Percentiles rank a stretch among this genome's conserved stretches.
Evolutionary conservation across 1,140 invertebrate genomes (phyloP).

Genomic region (Achroia grisella): DNA sequence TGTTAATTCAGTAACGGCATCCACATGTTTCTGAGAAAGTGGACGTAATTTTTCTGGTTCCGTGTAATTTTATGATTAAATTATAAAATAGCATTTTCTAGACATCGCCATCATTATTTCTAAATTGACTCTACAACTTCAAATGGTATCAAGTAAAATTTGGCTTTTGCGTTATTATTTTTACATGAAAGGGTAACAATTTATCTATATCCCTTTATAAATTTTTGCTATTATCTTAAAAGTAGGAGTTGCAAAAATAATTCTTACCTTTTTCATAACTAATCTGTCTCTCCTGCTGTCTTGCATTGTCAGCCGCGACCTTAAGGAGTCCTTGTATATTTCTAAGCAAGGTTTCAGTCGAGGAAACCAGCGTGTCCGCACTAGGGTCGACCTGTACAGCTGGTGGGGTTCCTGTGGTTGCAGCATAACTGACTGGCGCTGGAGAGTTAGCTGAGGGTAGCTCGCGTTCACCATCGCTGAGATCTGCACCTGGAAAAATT

Average conservation of each 20-base stretch:
- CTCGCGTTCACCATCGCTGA: conserved; percentile 76
- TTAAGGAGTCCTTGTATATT: conserved; percentile 97
- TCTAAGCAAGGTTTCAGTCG: conserved; percentile 92
- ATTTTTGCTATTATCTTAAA: too few species aligned
- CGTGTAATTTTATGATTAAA: neutral
- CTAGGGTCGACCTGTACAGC: conserved; percentile 73
- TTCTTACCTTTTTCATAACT: conserved; percentile 95
- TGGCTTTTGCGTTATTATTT: too few species aligned
- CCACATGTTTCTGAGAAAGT: conserved; percentile 21
- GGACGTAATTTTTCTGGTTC: conserved; percentile 1
- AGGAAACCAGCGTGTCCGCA: conserved; percentile 76
- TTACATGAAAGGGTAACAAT: neutral
- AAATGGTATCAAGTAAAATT: too few species aligned
- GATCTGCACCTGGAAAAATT: conserved; percentile 63
- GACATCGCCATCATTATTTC: neutral
- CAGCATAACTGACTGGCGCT: conserved; percentile 60
- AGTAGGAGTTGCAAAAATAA: too few species aligned
- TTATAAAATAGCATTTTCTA: neutral
- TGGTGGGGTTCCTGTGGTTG: conserved; percentile 50
- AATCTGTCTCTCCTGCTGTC: conserved; percentile 95
- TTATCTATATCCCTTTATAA: too few species aligned
- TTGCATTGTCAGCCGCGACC: conserved; percentile 95
- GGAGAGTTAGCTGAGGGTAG: conserved; percentile 50
- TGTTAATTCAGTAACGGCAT: conserved; percentile 34
- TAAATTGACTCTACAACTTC: too few species aligned